Evolutionary conservation across 2,113 vertebrate genomes (phyloP), one percentile per base, ranked within the genome.

Genomic region (Struthio camelus): DNA sequence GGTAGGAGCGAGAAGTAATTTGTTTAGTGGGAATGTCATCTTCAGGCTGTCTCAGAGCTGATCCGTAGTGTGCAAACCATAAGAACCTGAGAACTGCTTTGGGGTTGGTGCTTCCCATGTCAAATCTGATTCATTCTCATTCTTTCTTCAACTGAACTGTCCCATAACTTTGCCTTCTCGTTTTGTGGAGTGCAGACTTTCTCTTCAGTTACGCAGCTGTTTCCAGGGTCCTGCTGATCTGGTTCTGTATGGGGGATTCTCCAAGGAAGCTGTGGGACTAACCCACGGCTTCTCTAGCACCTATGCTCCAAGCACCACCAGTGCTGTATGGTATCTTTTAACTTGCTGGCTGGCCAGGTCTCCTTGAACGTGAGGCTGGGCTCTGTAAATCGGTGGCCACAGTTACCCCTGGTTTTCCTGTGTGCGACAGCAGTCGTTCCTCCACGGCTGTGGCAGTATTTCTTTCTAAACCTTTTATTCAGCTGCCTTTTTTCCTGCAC

Each of bases 31-130:
- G 64, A 77, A 80, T 70, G 78, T 93, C 64, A 91, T 67, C 62
- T 66, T n/a, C 28, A 11, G 75, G 70, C 87, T 85, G 59, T 80
- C 64, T 89, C 32, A 25, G 94, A 48, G 53, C 78, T 77, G 44
- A 54, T 91, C 44, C 34, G 27, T 40, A 18, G 30, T 10, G 11
- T 66, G 46, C 80, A 80, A 94, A 46, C 50, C 42, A 54, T 2
- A 38, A 85, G 91, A 85, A 89, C 78, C 30, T 85, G 95, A 85
- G 78, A 97, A 95, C 80, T 93, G 75, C 81, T 89, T 91, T 92
- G 89, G 7, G 59, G 73, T 95, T 96, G 78, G 62, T 91, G 50
- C 50, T 80, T 77, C 50, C 86, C 25, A 6, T 70, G 81, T 87
- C 75, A 94, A 54, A 93, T 80, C 34, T 66, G 54, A 80, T 87